Percentiles rank a stretch among this genome's conserved stretches.
Conservation (phyloP, 1,140 invertebrate genomes). For the Aphidius ervi region DNA sequence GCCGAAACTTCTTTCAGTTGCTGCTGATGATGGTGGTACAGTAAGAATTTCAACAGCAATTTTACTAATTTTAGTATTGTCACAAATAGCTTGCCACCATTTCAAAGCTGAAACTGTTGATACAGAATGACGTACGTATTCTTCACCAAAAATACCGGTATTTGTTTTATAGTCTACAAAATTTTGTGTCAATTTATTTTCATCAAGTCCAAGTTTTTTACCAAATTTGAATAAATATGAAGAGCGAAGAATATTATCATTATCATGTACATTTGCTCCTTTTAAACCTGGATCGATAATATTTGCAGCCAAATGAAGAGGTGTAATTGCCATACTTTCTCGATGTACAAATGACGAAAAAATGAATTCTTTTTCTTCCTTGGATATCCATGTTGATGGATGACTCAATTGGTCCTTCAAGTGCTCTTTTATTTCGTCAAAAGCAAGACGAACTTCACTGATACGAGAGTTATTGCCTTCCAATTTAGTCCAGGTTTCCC, state of each 20-base stretch:
- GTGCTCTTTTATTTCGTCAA: constrained; percentile 1
- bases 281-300: constrained; percentile 14
- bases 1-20: constrained; percentile 17
- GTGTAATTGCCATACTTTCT: constrained; percentile 4
- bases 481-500: constrained; percentile 6
- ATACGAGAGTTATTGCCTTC: constrained; percentile 3
- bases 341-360: constrained; percentile 5
- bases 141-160: constrained; percentile 15
- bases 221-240: constrained; percentile 7
- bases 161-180: constrained; percentile 18
- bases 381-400: not conserved
- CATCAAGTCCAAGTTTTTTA: constrained; percentile 6
- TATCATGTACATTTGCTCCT: not conserved
- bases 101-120: constrained; percentile 6
- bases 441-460: constrained; percentile 4
- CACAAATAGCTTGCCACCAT: constrained; percentile 15
- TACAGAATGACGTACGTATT: constrained; percentile 5
- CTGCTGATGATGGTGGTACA: constrained; percentile 18
- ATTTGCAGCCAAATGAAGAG: constrained; percentile 12
- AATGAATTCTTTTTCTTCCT: not conserved
- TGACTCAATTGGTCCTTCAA: constrained; percentile 1
- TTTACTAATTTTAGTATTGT: constrained; percentile 17
- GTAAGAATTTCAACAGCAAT: constrained; percentile 16
- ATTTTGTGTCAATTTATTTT: constrained; percentile 34
- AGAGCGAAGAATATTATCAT: constrained; percentile 3